A percentile compares a stretch with the other conserved stretches of the same genome.
phyloP scores from a whole-genome alignment of 2,797 vertebrate genomes.

The Pitangus sulphuratus region DNA sequence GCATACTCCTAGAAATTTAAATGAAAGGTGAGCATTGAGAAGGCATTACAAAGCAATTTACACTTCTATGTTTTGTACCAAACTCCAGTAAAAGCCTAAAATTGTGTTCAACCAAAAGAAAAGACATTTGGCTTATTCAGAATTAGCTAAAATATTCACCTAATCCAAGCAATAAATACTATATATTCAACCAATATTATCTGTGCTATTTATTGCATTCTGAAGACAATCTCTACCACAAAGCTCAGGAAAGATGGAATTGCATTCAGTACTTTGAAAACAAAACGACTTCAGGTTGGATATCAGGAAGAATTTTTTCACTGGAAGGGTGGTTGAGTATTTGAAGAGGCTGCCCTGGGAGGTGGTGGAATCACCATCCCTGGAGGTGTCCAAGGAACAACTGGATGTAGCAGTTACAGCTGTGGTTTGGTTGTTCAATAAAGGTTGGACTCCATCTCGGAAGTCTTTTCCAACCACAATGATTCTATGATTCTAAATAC shows the following conservation, averaged over 20 bases:
- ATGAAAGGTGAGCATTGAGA: background rate
- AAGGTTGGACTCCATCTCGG: too few species aligned
- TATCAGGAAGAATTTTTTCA: background rate
- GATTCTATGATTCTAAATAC: background rate
- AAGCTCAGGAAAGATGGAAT: background rate
- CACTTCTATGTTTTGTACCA: background rate
- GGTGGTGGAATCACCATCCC: background rate
- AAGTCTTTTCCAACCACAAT: background rate
- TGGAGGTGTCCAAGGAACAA: background rate
- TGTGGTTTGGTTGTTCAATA: background rate
- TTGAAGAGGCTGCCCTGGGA: too few species aligned
- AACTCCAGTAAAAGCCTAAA: background rate
- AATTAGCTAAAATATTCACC: background rate
- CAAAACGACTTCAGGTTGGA: background rate
- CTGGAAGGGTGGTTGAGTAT: background rate
- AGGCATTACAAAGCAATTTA: background rate
- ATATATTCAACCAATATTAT: background rate
- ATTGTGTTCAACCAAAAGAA: background rate
- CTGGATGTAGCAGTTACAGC: fast-evolving
- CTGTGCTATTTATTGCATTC: background rate
- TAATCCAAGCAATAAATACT: background rate
- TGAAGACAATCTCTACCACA: background rate
- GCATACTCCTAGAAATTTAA: background rate
- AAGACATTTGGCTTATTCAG: background rate
- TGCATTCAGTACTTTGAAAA: background rate